Evolutionary conservation across 2,797 vertebrate genomes (phyloP), one percentile per base, ranked within the genome.

Genomic region (Margarornis squamiger): DNA sequence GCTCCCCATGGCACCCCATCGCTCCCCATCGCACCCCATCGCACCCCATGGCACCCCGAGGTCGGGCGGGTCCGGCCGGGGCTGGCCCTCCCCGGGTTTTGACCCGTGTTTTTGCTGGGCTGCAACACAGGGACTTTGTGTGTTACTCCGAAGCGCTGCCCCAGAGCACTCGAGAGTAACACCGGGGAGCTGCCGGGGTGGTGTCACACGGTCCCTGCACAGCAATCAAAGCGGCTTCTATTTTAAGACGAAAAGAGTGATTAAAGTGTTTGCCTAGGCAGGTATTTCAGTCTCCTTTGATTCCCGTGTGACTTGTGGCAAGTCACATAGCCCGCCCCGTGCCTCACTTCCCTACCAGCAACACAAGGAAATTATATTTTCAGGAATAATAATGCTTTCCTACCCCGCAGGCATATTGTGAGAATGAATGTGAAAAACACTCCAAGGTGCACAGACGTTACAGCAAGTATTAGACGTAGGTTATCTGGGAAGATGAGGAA

Each of bases 221-320:
- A 49, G 84, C 66, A 43, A 54, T 58, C 74, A 19, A n/a, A 92
- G 59, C 5, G 5, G 10, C 32, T 81, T 73, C 94, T 96, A 93
- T 93, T 95, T 91, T 93, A 17, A 79, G 92, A 89, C 70, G 51
- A 51, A 79, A 88, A 81, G 84, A 73, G 81, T 29, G 92, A 91
- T 79, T 82, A 51, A 85, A 89, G 89, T 76, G 75, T 93, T 94
- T 92, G 92, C 86, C 89, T 39, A 51, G 92, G 89, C 92, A 93
- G 92, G 91, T 82, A 65, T 82, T 84, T 89, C 71, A 62, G 94
- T 70, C 91, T 72, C 71, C 84, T 67, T 78, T 55, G 55, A 76
- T 46, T 93, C 76, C 90, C 58, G 16, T 65, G 94, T 77, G 92
- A 91, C 79, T 83, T 27, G 73, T 41, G 73, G 58, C 82, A 88